Conservation (phyloP, 2,888 invertebrate genomes). For the Rapana venosa region DNA sequence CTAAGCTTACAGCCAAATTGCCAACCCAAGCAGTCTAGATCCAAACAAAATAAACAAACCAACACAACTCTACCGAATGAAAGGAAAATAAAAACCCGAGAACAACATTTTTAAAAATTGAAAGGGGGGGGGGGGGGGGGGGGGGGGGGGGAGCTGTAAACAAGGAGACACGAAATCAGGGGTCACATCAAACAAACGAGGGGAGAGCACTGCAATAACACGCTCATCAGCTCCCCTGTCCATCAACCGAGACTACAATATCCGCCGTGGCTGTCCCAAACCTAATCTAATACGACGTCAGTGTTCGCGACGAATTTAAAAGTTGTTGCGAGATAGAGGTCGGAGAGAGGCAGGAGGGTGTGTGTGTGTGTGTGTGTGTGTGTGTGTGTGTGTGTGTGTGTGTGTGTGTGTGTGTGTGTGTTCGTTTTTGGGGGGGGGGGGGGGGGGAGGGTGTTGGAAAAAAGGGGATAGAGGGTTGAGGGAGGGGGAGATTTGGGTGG, state of each 20-base stretch:
- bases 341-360: not conserved
- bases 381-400: no score
- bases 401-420: not conserved
- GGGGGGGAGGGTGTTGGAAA: not conserved
- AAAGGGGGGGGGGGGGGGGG: not conserved
- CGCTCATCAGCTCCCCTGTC: constrained; percentile 26
- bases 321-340: not conserved
- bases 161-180: not conserved
- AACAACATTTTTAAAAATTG: not conserved
- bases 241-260: constrained; percentile 36
- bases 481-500: not conserved
- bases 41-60: not conserved
- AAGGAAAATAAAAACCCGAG: not conserved
- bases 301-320: no score
- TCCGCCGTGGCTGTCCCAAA: constrained; percentile 33
- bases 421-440: not conserved
- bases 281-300: constrained; percentile 21
- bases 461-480: not conserved
- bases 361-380: no score
- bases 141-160: not conserved
- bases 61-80: not conserved
- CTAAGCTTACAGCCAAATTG: not conserved
- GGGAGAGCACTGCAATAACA: constrained; percentile 35
- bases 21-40: no score
- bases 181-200: constrained; percentile 33